Conservation (phyloP, 2,888 invertebrate species). For the Mesochorus sp. region DNA sequence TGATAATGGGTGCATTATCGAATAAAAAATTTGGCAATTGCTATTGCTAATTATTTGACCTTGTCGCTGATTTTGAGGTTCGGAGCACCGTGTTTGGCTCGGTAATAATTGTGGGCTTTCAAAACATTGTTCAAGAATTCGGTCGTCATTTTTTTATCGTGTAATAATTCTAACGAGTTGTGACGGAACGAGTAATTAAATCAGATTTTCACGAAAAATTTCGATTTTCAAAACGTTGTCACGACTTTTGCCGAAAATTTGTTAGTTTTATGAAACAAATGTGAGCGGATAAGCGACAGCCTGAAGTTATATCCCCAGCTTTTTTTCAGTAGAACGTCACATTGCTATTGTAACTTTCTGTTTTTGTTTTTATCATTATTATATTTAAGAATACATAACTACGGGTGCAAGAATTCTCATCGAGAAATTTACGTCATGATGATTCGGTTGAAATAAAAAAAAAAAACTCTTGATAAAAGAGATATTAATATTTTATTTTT, state of each 20-base stretch:
- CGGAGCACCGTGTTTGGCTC: slow-evolving; percentile 70
- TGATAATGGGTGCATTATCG: neutral
- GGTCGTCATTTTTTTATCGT: neutral
- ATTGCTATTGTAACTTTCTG: slow-evolving; percentile 15
- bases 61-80: slow-evolving; percentile 69
- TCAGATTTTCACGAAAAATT: neutral
- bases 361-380: too few species aligned
- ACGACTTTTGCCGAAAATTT: slow-evolving; percentile 47
- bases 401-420: too few species aligned
- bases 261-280: slow-evolving; percentile 32
- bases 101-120: slow-evolving; percentile 72
- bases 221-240: too few species aligned
- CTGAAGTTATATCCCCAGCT: neutral
- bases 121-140: slow-evolving; percentile 70
- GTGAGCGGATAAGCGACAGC: neutral
- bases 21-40: neutral
- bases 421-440: too few species aligned
- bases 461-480: too few species aligned
- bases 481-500: too few species aligned
- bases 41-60: slow-evolving; percentile 60
- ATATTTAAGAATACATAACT: too few species aligned
- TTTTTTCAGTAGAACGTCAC: neutral
- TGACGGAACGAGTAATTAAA: neutral
- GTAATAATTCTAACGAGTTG: neutral
- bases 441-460: too few species aligned